phyloP scores from a whole-genome alignment of 2,797 vertebrate genomes.

The Lepilemur ruficaudatus region DNA sequence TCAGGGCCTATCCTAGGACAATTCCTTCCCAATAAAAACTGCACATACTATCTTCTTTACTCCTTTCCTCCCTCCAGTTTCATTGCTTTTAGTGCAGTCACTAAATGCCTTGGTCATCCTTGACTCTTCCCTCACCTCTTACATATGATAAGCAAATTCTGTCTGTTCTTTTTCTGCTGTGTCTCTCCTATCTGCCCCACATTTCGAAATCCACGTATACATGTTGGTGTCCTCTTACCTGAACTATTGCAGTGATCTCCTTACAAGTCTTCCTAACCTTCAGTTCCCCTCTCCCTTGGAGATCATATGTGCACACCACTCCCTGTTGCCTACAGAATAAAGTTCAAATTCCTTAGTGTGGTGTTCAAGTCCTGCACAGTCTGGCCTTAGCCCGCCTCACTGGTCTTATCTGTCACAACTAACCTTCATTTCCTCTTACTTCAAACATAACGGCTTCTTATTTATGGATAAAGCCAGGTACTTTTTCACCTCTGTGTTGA shows the following conservation, averaged over 20 bases:
- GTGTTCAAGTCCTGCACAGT: neutral
- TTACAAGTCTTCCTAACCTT: neutral
- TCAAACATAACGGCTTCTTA: constrained; percentile 19
- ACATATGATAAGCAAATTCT: neutral
- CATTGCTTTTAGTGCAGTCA: neutral
- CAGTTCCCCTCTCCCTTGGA: neutral
- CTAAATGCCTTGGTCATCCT: neutral
- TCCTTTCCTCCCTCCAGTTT: neutral
- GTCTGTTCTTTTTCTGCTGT: neutral
- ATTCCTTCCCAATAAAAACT: neutral
- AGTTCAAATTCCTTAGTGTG: constrained; percentile 7
- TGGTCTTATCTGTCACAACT: neutral
- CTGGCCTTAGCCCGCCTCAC: neutral
- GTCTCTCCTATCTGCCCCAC: neutral
- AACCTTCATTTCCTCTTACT: constrained; percentile 45
- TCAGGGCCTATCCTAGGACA: neutral
- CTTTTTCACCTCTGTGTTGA: neutral
- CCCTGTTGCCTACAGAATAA: neutral
- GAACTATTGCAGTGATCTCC: neutral
- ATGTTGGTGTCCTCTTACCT: neutral
- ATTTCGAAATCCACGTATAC: neutral
- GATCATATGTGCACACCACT: neutral
- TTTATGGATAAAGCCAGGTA: constrained; percentile 22
- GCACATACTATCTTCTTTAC: neutral
- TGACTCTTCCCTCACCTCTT: neutral